A percentile compares a stretch with the other conserved stretches of the same genome.
phyloP scores from a whole-genome alignment of 2,797 vertebrate species.

The Smutsia temminckii region DNA sequence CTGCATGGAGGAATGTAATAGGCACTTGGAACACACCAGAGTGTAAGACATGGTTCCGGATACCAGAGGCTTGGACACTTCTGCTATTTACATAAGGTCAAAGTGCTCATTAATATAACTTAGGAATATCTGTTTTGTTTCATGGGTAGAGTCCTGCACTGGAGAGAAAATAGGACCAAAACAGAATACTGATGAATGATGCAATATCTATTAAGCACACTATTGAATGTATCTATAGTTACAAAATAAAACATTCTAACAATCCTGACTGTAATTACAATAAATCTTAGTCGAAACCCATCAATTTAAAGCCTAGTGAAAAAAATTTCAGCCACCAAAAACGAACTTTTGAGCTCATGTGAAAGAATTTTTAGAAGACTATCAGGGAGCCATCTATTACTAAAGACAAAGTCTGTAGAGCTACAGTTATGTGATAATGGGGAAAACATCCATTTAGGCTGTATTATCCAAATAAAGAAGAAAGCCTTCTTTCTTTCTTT shows the following conservation, averaged over 20 bases:
- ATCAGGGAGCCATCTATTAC: background rate
- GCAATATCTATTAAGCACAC: background rate
- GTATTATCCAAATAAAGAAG: background rate
- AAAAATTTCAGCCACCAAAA: conserved; percentile 22
- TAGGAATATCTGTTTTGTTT: conserved; percentile 5
- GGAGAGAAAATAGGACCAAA: conserved; percentile 28
- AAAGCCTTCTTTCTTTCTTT: conserved; percentile 19
- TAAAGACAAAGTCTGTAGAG: background rate
- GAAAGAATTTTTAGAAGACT: conserved; percentile 16
- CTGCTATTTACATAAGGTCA: conserved; percentile 31
- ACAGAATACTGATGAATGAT: conserved; percentile 19
- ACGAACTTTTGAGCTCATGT: background rate
- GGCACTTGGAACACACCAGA: conserved; percentile 26
- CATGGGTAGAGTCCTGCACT: background rate
- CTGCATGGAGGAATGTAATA: conserved; percentile 2
- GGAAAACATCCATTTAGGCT: background rate
- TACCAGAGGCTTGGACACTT: background rate
- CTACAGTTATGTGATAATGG: conserved; percentile 15
- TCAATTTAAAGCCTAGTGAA: background rate
- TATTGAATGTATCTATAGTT: background rate
- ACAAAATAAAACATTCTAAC: conserved; percentile 52
- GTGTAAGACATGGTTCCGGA: background rate
- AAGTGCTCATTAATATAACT: conserved; percentile 17
- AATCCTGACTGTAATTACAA: conserved; percentile 18
- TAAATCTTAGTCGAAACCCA: conserved; percentile 38